Percentiles rank a stretch among this genome's conserved stretches.
Conservation (phyloP, 1,140 invertebrate species). For the Eciton burchellii region DNA sequence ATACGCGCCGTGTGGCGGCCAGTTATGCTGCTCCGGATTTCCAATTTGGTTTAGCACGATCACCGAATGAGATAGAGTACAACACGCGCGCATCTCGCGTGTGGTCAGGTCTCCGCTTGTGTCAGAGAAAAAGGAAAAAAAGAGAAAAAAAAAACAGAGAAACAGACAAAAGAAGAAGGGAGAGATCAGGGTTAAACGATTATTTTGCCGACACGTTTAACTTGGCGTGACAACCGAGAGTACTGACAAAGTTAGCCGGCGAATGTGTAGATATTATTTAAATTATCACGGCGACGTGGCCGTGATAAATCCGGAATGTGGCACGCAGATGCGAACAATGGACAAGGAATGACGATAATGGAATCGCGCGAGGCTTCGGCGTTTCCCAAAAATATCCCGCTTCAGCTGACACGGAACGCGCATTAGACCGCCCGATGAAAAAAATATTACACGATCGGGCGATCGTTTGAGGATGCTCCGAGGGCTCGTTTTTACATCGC, state of each 20-base stretch:
- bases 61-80: constrained; percentile 38
- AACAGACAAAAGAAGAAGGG: too few relatives aligned
- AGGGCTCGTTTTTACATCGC: neutral
- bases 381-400: neutral
- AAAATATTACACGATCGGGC: neutral
- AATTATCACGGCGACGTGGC: constrained; percentile 1
- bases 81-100: constrained; percentile 38
- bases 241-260: constrained; percentile 1
- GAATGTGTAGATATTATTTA: neutral
- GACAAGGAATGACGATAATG: constrained; percentile 25
- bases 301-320: constrained; percentile 14
- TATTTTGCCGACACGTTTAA: constrained; percentile 36
- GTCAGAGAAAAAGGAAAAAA: constrained; percentile 24
- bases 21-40: constrained; percentile 57
- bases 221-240: neutral
- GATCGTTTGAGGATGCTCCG: neutral
- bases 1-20: constrained; percentile 46
- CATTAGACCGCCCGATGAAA: neutral
- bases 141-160: too few relatives aligned
- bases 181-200: constrained; percentile 32
- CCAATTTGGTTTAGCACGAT: constrained; percentile 62
- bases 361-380: neutral
- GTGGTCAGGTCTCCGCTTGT: constrained; percentile 7
- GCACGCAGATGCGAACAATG: neutral
- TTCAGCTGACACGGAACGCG: neutral